Evolutionary conservation across 2,113 vertebrate genomes (phyloP), one percentile per base, ranked within the genome.

Genomic region (Spilogale gracilis): DNA sequence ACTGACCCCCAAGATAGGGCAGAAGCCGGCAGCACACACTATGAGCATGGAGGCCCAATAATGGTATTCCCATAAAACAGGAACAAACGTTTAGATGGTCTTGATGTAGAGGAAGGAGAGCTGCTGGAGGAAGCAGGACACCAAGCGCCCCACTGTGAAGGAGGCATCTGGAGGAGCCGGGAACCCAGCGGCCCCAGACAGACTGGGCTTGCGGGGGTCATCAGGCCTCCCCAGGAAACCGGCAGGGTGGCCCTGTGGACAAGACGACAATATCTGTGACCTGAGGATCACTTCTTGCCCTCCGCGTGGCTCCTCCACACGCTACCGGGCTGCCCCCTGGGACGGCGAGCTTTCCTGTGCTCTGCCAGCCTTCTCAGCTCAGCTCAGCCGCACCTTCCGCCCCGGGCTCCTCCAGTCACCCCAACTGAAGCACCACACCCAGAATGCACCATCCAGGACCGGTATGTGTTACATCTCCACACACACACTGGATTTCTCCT

Each of bases 381-480:
- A n/a, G 61, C 61, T 50, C 87, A 7, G 43, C 8, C 48, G 25
- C 2, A 16, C 18, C 38, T 82, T 21, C 1, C 17, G 10, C 56
- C 27, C 3, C 8, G 50, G 52, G 21, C 2, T 14, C 54, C 18
- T n/a, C 27, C 18, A 4, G 9, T 9, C 9, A 3, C 50, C 23
- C 9, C 9, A 8, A 13, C 1, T 50, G 9, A 23, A 38, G 54
- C 43, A 8, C 14, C 61, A 18, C 11, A 13, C 3, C 67, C 1
- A 3, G 58, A 14, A 43, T 6, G 27, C 9, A 9, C 25, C 30
- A 21, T 20, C 78, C 11, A 16, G 38, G 13, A 6, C 14, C 65
- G 0, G 0, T 2, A 56, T 2, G 4, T 17, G 27, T 2, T 12
- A 48, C 10, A 6, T 30, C 21, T 73, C 30, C 7, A 38, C 61